Percentiles rank a stretch among this genome's conserved stretches.
Evolutionary conservation across 2,888 invertebrate species (phyloP).

Genomic region (Trilocha varians): DNA sequence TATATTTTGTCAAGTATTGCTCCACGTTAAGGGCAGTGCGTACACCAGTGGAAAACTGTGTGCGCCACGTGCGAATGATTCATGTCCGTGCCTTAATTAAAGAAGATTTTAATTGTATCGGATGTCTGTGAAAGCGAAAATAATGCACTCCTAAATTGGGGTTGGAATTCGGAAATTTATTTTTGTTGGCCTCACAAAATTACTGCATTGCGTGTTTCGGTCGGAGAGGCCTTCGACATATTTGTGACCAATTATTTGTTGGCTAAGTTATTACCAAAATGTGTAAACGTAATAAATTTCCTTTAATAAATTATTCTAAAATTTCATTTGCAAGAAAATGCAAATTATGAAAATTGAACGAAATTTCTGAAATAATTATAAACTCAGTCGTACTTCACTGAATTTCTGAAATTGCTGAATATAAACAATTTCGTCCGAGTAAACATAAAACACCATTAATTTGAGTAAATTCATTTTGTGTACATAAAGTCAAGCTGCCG

Average conservation of each 20-base stretch:
- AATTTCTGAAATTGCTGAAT: constrained; percentile 13
- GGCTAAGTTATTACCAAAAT: not conserved
- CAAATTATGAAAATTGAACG: too few species aligned
- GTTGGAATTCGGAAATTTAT: constrained; percentile 63
- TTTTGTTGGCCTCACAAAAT: constrained; percentile 46
- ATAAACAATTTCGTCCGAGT: constrained; percentile 25
- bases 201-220: constrained; percentile 59
- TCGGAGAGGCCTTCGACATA: constrained; percentile 30
- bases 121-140: constrained; percentile 73
- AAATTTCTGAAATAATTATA: too few species aligned
- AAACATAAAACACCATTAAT: constrained; percentile 60
- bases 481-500: constrained; percentile 69
- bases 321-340: not conserved
- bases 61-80: constrained; percentile 75
- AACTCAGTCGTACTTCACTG: too few species aligned
- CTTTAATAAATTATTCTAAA: constrained; percentile 1
- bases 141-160: constrained; percentile 73
- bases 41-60: constrained; percentile 69
- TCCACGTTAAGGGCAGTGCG: constrained; percentile 42
- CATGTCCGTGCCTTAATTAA: constrained; percentile 72
- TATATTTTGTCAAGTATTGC: constrained; percentile 23
- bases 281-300: not conserved
- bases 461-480: constrained; percentile 67
- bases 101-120: constrained; percentile 75
- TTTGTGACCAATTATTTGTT: constrained; percentile 5